These are phyloP conservation scores for Dromiciops gliroides DNA, from an alignment of 2,113 vertebrate genomes.

Conservation along the genomic window DNA sequence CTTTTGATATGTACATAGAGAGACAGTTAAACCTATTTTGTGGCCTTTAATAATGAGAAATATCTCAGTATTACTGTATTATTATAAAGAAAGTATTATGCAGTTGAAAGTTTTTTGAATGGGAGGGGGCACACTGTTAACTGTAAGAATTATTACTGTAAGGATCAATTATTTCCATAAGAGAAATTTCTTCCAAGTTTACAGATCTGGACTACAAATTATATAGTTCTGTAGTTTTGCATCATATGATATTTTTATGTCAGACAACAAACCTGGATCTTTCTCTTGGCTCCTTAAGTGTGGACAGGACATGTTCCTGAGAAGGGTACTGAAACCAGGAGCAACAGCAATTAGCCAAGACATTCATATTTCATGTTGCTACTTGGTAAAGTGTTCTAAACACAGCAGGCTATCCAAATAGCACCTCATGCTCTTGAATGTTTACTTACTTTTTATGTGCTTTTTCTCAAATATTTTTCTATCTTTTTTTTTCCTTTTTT, in stretches of 20 bases:
- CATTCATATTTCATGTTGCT: slow-evolving; percentile 49
- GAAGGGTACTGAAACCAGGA: slow-evolving; percentile 81
- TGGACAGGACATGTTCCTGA: slow-evolving; percentile 69
- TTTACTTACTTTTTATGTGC: slow-evolving; percentile 78
- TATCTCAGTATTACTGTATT: slow-evolving; percentile 77
- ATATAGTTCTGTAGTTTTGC: slow-evolving; percentile 76
- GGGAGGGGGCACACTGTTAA: slow-evolving; percentile 56
- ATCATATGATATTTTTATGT: slow-evolving; percentile 75
- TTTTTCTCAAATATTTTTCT: slow-evolving; percentile 81
- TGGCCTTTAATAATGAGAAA: slow-evolving; percentile 83
- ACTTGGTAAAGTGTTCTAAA: slow-evolving; percentile 65
- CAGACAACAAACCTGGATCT: slow-evolving; percentile 52
- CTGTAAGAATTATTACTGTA: slow-evolving; percentile 67
- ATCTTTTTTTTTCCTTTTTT: slow-evolving; percentile 62
- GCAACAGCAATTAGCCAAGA: slow-evolving; percentile 71
- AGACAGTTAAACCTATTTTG: slow-evolving; percentile 80
- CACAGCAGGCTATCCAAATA: slow-evolving; percentile 64
- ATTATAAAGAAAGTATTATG: slow-evolving; percentile 69
- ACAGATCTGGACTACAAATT: slow-evolving; percentile 73
- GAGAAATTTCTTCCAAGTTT: slow-evolving; percentile 74
- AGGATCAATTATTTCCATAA: slow-evolving; percentile 61
- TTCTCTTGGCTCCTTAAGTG: slow-evolving; percentile 50
- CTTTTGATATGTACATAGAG: slow-evolving; percentile 67
- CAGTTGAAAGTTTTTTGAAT: slow-evolving; percentile 70
- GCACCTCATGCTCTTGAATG: slow-evolving; percentile 75